Evolutionary conservation across 2,888 invertebrate genomes (phyloP), one percentile per base, ranked within the genome.

Genomic region (Orgyia antiqua): DNA sequence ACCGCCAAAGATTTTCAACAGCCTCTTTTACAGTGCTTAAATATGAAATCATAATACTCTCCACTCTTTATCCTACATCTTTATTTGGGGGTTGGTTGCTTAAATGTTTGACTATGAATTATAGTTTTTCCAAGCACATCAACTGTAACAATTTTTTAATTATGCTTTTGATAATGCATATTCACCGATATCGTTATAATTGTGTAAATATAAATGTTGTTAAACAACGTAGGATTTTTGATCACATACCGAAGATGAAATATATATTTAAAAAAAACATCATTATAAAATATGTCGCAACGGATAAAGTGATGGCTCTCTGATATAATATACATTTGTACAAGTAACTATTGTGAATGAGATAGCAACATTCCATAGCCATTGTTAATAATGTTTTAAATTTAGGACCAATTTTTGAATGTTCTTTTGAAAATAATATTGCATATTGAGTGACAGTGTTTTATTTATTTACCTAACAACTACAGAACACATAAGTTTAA

Each of bases 401-500:
- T 77, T 84, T 84, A 84, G 84, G 84, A 84, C 84, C 84, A 84
- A 84, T 84, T 86, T 86, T 86, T 83, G 74, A 84, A 82, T 70
- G 79, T 84, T 84, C 82, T 84, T 84, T 84, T 80, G 79, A 83
- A 82, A 86, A 84, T 84, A 84, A 82, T 84, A 86, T 84, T 84
- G 74, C 80, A 82, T 84, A 84, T 83, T 83, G 74, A 82, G 60
- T 56, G 51, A 50, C 48, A 44, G 63, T 62, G 62, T 67, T 66
- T 65, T 70, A 66, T 51, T 56, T 42, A 51, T 41, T 48, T 54
- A 37, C 18, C 44, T 28, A 13, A 23, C 26, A 27, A 10, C 44
- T 30, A 29, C 23, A 29, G 30, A 42, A 36, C 36, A 42, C 36
- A 32, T 32, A 27, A 10, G 3, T n/a, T 12, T 17, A 35, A 29